These are phyloP conservation scores for Hypomecis atomaria DNA, from an alignment of 2,888 invertebrate genomes.

Conservation along the genomic window DNA sequence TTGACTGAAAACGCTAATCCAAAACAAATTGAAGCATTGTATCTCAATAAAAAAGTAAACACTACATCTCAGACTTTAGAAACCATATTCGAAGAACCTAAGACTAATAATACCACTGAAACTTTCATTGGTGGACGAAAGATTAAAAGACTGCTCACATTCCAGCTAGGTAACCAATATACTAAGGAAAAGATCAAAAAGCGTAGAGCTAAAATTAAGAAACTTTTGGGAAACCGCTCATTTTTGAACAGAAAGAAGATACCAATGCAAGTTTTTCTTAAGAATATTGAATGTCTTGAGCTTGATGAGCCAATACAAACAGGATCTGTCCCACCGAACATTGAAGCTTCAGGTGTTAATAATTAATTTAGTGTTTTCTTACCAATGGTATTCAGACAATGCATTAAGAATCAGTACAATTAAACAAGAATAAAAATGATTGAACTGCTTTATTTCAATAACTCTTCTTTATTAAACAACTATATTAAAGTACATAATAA, in stretches of 20 bases:
- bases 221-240: constrained; percentile 80
- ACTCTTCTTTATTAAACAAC: background rate
- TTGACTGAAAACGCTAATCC: constrained; percentile 69
- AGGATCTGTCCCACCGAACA: constrained; percentile 56
- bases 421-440: background rate
- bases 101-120: constrained; percentile 68
- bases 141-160: constrained; percentile 84
- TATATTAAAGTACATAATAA: background rate
- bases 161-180: constrained; percentile 77
- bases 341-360: constrained; percentile 35
- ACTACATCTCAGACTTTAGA: constrained; percentile 82
- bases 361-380: background rate
- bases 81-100: constrained; percentile 87
- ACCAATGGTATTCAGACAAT: constrained; percentile 3
- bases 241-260: constrained; percentile 79
- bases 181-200: constrained; percentile 85
- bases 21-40: constrained; percentile 82
- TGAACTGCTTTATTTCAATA: background rate
- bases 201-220: constrained; percentile 84
- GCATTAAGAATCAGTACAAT: constrained; percentile 6
- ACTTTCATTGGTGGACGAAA: constrained; percentile 81
- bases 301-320: constrained; percentile 72
- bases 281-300: constrained; percentile 82
- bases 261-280: constrained; percentile 83
- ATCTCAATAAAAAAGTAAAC: constrained; percentile 84